Percentiles rank a stretch among this genome's conserved stretches.
phyloP scores from a whole-genome alignment of 2,888 invertebrate species.

The Phaedon cochleariae region DNA sequence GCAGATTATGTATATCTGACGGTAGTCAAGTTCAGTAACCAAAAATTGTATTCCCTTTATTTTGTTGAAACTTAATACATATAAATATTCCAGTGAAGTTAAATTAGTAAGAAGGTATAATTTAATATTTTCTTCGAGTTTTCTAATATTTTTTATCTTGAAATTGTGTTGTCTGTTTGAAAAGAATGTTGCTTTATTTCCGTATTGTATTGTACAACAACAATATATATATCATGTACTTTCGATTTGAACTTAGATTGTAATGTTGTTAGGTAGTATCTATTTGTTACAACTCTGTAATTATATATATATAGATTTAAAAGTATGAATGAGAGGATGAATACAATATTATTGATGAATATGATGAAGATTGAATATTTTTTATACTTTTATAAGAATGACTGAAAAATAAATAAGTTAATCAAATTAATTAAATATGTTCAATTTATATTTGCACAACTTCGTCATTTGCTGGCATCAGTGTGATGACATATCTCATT shows the following conservation, averaged over 20 bases:
- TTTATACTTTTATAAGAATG: conserved; percentile 45
- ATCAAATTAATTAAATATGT: no score
- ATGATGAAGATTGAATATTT: conserved; percentile 21
- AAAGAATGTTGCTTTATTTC: not conserved
- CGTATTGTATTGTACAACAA: conserved; percentile 17
- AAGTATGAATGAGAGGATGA: conserved; percentile 22
- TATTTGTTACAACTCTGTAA: conserved; percentile 10
- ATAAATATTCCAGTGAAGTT: no score
- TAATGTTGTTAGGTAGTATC: conserved; percentile 14
- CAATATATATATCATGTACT: conserved; percentile 20
- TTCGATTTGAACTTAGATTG: conserved; percentile 9
- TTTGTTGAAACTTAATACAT: no score
- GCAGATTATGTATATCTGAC: no score
- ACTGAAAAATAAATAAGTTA: conserved; percentile 40
- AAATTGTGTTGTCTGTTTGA: not conserved
- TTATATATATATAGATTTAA: no score
- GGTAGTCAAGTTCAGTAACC: no score
- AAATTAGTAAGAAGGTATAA: no score
- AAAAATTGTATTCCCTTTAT: no score
- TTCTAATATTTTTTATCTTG: not conserved
- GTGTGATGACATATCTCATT: no score
- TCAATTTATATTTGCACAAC: no score
- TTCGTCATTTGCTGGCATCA: no score
- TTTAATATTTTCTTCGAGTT: no score
- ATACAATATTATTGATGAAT: conserved; percentile 29